Base-by-base conservation (phyloP, 2,888 invertebrate species). In the Andrena fulva region DNA sequence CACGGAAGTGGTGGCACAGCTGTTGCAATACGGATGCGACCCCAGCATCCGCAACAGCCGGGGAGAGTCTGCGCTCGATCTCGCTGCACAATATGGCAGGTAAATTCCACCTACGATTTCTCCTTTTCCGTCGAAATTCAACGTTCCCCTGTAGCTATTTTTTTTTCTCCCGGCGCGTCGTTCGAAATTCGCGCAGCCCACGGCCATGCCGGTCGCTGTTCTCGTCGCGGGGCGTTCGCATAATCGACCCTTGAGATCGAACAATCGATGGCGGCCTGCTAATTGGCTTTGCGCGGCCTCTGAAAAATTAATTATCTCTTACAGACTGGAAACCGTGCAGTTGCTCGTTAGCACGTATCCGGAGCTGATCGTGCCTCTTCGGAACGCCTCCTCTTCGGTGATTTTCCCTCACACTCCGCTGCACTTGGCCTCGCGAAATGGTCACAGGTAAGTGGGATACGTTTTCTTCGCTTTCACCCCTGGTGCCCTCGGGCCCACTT, bases 371-470 rank as follows among this genome's bases (percentile, higher is more conserved):
- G 96, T 97, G 87, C 96, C 96, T 90, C 96, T 96, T 95, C 95
- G 96, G 87, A 95, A 94, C 95, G 92, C 94, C 68, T 94, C 93
- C 63, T 93, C 94, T 63, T 93, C 93, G 78, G 87, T 93, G 89
- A 94, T 96, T 69, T 96, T 96, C 93, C 95, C 96, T 80, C 97
- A 98, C 92, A 97, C 99, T 10, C 97, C 98, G 0, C 95, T 99
- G n/a, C 99, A 99, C 94, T 95, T 98, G 86, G 99, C 99, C 82
- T 97, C 98, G 92, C 96, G 98, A 87, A 98, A 98, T 95, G 99
- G 99, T 6, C 97, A 98, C 94, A 97, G 97, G 97, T 97, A 93
- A 96, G 96, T 24, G 56, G 4, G 27, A 56, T 27, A 27, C 12
- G 10, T 24, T 56, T 95, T 5, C 52, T 35, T 67, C 62, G 7